A percentile compares a stretch with the other conserved stretches of the same genome.
Evolutionary conservation across 2,888 invertebrate genomes (phyloP).

Genomic region (Rhagophthalmus giganteus): DNA sequence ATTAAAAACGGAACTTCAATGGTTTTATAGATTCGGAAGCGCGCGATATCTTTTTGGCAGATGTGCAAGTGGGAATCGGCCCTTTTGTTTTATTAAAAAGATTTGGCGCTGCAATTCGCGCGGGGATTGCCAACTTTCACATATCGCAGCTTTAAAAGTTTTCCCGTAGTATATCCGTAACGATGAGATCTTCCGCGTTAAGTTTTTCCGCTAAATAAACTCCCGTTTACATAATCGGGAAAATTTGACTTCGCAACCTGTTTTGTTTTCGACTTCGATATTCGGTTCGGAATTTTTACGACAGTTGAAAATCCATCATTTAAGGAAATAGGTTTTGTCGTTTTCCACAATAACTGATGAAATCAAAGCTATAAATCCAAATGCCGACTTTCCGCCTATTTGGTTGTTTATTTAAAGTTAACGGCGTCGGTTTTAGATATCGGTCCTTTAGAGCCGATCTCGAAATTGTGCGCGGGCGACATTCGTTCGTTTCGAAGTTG

Average conservation of each 20-base stretch:
- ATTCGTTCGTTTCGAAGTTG: too few species aligned
- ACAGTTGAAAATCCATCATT: neutral
- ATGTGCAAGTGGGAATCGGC: conserved; percentile 11
- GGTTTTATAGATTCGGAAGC: conserved; percentile 17
- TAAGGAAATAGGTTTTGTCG: neutral
- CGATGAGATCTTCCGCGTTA: conserved; percentile 2
- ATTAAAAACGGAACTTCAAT: conserved; percentile 2
- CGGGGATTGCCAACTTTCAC: conserved; percentile 10
- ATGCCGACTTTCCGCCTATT: too few species aligned
- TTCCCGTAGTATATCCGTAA: conserved; percentile 3
- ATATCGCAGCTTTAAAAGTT: conserved; percentile 10
- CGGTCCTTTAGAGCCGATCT: too few species aligned
- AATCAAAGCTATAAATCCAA: neutral
- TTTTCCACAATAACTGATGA: neutral
- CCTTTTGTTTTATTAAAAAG: conserved; percentile 19
- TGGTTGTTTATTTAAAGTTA: too few species aligned
- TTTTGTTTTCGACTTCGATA: conserved; percentile 1
- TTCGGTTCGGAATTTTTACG: neutral
- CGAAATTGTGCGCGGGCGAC: too few species aligned
- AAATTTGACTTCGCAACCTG: neutral
- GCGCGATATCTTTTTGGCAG: conserved; percentile 17
- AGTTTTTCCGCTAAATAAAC: conserved; percentile 6
- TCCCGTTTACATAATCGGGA: conserved; percentile 4
- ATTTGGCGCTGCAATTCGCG: conserved; percentile 12
- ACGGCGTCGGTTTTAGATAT: too few species aligned